Conservation (phyloP, 2,113 vertebrate genomes). For the Arothron firmamentum region DNA sequence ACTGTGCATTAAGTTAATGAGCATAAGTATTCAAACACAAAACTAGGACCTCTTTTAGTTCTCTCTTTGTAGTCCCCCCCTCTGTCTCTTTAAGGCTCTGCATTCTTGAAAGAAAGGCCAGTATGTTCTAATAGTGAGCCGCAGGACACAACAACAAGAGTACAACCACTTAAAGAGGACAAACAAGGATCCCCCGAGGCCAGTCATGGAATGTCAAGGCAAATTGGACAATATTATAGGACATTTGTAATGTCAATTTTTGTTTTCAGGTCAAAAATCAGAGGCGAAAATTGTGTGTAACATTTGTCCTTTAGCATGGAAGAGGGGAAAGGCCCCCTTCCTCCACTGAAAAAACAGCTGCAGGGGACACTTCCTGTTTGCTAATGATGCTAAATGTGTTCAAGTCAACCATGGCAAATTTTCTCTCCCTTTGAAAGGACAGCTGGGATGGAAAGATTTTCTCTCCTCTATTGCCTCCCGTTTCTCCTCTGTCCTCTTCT, state of each 20-base stretch:
- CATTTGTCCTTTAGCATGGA: constrained; percentile 73
- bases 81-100: constrained; percentile 53
- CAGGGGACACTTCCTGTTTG: constrained; percentile 80
- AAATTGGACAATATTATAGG: constrained; percentile 68
- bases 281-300: constrained; percentile 63
- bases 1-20: constrained; percentile 69
- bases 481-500: constrained; percentile 20
- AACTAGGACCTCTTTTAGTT: constrained; percentile 47
- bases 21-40: constrained; percentile 65
- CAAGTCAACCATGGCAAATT: constrained; percentile 78
- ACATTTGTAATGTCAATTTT: constrained; percentile 73
- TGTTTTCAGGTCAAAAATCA: constrained; percentile 75
- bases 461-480: constrained; percentile 34
- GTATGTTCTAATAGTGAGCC: constrained; percentile 57
- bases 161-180: constrained; percentile 66
- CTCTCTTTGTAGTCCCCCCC: constrained; percentile 21
- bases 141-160: constrained; percentile 59
- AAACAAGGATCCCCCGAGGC: constrained; percentile 68
- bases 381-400: constrained; percentile 81
- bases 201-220: constrained; percentile 69
- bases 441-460: constrained; percentile 56
- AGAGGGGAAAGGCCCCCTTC: constrained; percentile 38
- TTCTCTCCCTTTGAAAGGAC: constrained; percentile 68
- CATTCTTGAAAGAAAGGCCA: constrained; percentile 56
- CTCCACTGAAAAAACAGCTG: constrained; percentile 72